Percentiles rank a stretch among this genome's conserved stretches.
These are phyloP conservation scores for Actinopyga echinites DNA, from an alignment of 53 echinoderm and acorn worm species.

Conservation along the genomic window DNA sequence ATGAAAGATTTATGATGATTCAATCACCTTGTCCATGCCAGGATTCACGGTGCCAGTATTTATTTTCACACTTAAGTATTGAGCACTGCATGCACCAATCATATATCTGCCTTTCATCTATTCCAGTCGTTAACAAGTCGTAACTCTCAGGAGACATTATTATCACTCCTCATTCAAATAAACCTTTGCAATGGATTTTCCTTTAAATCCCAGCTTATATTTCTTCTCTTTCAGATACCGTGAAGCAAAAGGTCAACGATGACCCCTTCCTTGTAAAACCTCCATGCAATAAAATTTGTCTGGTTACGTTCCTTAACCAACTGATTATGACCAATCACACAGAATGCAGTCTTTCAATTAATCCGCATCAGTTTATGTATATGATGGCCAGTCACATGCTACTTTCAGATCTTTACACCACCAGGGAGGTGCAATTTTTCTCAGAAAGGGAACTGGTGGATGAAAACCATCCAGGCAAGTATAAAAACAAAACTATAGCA, in stretches of 20 bases:
- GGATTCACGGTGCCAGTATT: neutral
- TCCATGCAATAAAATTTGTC: conserved; percentile 81
- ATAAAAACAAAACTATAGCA: too few species aligned
- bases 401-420: conserved; percentile 77
- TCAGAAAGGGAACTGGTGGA: neutral
- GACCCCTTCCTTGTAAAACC: neutral
- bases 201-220: neutral
- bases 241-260: neutral
- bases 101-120: too few species aligned
- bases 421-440: conserved; percentile 72
- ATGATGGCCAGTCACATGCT: conserved; percentile 84
- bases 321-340: conserved; percentile 58
- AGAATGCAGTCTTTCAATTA: conserved; percentile 56
- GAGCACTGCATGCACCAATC: too few species aligned
- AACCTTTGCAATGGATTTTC: too few species aligned
- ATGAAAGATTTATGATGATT: neutral
- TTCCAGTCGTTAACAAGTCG: too few species aligned
- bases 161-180: too few species aligned
- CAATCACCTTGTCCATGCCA: neutral
- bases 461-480: conserved; percentile 57
- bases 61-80: neutral
- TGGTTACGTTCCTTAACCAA: conserved; percentile 59
- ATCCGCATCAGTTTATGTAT: conserved; percentile 74
- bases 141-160: too few species aligned
- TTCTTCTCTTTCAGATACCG: neutral